Evolutionary conservation across 2,888 invertebrate species (phyloP).

Genomic region (Cremastinae sp.): DNA sequence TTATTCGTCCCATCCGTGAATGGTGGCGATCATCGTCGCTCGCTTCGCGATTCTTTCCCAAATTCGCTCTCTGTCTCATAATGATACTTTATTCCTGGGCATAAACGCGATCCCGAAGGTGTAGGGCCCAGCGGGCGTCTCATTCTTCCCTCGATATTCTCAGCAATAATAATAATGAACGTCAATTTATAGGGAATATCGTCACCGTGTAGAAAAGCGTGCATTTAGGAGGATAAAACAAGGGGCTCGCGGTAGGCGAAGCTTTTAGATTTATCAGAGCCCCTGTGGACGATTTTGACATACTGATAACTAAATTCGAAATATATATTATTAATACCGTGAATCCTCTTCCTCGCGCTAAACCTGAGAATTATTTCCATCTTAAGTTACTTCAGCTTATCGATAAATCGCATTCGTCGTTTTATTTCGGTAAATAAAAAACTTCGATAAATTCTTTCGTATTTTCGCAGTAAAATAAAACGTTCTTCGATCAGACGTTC

Average conservation of each 20-base stretch:
- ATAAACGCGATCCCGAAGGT: slow-evolving; percentile 16
- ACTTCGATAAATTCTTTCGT: too few species aligned
- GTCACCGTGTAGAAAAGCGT: not conserved
- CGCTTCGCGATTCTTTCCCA: slow-evolving; percentile 14
- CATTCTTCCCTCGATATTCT: slow-evolving; percentile 25
- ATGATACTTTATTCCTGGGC: slow-evolving; percentile 23
- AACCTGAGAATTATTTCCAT: too few species aligned
- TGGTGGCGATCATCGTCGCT: slow-evolving; percentile 19
- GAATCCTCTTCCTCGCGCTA: too few species aligned
- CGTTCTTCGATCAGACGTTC: too few species aligned
- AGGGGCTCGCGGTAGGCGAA: not conserved
- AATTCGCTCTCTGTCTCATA: slow-evolving; percentile 38
- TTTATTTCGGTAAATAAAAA: too few species aligned
- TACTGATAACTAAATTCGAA: too few species aligned
- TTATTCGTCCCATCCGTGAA: slow-evolving; percentile 64
- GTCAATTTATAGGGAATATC: slow-evolving; percentile 16
- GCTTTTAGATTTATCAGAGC: too few species aligned
- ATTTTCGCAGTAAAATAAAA: too few species aligned
- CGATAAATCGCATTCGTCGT: too few species aligned
- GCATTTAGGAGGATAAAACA: slow-evolving; percentile 3
- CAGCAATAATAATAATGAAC: not conserved
- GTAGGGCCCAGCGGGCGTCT: slow-evolving; percentile 53
- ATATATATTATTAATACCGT: too few species aligned
- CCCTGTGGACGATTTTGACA: too few species aligned
- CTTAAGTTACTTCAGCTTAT: too few species aligned